phyloP scores from a whole-genome alignment of 2,888 invertebrate genomes.

The Oscheius sp. region DNA sequence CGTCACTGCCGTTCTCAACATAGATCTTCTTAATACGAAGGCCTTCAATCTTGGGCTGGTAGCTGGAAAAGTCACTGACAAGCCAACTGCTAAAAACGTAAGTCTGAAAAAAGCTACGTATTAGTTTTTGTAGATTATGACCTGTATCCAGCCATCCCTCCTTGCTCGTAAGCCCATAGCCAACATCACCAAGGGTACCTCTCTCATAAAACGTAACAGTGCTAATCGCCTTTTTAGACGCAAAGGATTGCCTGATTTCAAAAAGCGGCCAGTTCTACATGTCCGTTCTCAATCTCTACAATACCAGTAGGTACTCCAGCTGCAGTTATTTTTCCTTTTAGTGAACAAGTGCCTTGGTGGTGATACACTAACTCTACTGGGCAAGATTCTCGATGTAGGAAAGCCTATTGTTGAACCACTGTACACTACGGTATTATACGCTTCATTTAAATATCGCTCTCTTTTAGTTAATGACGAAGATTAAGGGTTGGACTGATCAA shows the following conservation, averaged over 20 bases:
- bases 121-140: constrained; percentile 1
- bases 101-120: not conserved
- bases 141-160: not conserved
- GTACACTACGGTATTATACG: not conserved
- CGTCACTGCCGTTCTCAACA: no score
- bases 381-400: not conserved
- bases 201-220: no score
- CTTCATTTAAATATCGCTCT: no score
- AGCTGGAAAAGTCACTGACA: not conserved
- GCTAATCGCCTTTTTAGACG: not conserved
- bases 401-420: constrained; percentile 7
- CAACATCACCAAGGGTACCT: not conserved
- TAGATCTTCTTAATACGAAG: not conserved
- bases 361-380: not conserved
- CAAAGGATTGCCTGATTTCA: not conserved
- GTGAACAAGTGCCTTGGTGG: not conserved
- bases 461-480: no score
- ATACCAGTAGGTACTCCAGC: not conserved
- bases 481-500: no score
- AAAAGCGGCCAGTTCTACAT: not conserved
- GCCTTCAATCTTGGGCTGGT: constrained; percentile 2
- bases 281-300: not conserved
- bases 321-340: no score
- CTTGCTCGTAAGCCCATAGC: not conserved
- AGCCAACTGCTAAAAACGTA: not conserved